Base-by-base conservation (phyloP, 2,797 vertebrate species). In the Buphagus erythrorhynchus region DNA sequence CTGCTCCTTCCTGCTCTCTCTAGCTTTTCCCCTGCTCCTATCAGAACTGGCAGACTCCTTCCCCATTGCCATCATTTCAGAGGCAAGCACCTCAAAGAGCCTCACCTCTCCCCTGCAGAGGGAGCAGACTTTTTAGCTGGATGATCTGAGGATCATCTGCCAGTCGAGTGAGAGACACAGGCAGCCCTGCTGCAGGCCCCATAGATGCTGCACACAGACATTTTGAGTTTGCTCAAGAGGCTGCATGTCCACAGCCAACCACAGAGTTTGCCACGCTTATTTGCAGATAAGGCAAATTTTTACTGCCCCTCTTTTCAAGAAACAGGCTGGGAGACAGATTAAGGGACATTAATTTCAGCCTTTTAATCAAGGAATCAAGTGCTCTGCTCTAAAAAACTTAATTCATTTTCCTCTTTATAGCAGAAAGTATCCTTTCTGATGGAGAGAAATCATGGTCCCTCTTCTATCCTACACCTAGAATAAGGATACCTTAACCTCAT, bases 231-330 rank as follows among this genome's bases (percentile, higher is more conserved):
- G 66, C 25, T 68, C 0, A 0, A 78, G 31, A 63, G 45, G 43
- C 57, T 0, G 0, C 57, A 18, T 4, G 16, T 75, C 65, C 40
- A 9, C 40, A 73, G 38, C 29, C 16, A 46, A 46, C 49, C 45
- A 29, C n/a, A 48, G 6, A 26, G 31, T 45, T 62, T 63, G 55
- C 59, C 74, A 43, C 1, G 0, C 71, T 67, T 78, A 67, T 81
- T 43, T 84, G 57, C 13, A 5, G 65, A 46, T 38, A 1, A 62
- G 17, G 35, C 29, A 35, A 66, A 74, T 11, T 71, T 93, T 91
- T 84, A 58, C 25, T 36, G 31, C 13, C 17, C 5, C 21, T 48
- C 86, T 35, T 57, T 54, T 68, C 49, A 78, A 52, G 21, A 54
- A 94, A 81, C 4, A 73, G 58, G 48, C 29, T 68, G n/a, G 10